Evolutionary conservation across 2,113 vertebrate genomes (phyloP).

Genomic region (Hydropotes inermis): DNA sequence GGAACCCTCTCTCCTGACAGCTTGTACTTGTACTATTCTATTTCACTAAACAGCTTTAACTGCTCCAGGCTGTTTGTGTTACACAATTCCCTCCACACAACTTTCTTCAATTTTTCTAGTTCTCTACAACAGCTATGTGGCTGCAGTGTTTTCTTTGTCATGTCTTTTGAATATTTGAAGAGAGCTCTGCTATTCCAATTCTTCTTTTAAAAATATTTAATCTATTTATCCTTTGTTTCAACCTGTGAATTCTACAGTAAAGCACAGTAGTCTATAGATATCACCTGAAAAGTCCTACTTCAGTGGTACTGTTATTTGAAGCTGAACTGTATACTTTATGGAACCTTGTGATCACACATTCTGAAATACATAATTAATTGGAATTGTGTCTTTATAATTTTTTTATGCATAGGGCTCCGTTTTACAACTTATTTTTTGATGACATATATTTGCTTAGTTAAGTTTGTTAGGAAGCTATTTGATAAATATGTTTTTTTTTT

Average conservation of each 20-base stretch:
- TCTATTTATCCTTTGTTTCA: background rate
- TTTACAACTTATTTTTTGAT: background rate
- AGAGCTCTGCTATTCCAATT: background rate
- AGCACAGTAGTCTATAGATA: background rate
- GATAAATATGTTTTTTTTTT: background rate
- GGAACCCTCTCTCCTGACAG: background rate
- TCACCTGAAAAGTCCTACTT: background rate
- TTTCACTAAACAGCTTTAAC: background rate
- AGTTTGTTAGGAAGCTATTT: conserved; percentile 2
- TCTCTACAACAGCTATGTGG: background rate
- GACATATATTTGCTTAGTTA: background rate
- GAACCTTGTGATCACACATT: background rate
- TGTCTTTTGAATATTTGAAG: background rate
- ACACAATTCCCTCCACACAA: background rate
- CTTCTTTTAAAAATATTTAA: background rate
- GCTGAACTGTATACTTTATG: background rate
- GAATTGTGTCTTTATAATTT: background rate
- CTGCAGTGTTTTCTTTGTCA: background rate
- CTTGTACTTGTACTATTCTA: background rate
- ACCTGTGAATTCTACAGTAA: background rate
- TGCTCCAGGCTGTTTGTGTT: background rate
- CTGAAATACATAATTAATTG: background rate
- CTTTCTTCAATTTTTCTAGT: background rate
- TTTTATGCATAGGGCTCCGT: background rate
- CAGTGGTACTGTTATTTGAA: background rate